phyloP scores from a whole-genome alignment of 2,113 vertebrate genomes.

The Takifugu bimaculatus region DNA sequence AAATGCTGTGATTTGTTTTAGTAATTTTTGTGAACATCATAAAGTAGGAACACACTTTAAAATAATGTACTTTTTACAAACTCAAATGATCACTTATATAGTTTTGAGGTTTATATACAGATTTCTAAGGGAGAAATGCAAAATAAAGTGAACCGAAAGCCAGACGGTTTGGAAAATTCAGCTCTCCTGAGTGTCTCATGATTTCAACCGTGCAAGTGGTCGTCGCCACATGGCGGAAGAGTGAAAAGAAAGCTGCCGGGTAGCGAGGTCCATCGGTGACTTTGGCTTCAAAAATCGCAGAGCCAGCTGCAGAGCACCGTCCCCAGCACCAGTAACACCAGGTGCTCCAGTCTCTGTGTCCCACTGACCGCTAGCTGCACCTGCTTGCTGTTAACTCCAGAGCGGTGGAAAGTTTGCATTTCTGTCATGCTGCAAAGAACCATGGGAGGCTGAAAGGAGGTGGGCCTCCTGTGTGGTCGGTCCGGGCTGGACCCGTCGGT shows the following conservation, averaged over 20 bases:
- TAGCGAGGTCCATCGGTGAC: slow-evolving; percentile 41
- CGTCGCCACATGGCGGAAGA: slow-evolving; percentile 24
- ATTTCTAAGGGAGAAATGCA: slow-evolving; percentile 19
- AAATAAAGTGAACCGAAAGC: slow-evolving; percentile 5
- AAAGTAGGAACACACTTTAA: slow-evolving; percentile 26
- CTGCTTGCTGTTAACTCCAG: slow-evolving; percentile 47
- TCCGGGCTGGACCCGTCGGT: slow-evolving; percentile 85
- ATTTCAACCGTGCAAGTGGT: slow-evolving; percentile 30
- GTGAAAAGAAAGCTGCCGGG: slow-evolving; percentile 41
- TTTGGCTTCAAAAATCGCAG: slow-evolving; percentile 36
- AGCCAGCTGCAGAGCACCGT: slow-evolving; percentile 46
- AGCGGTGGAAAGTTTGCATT: slow-evolving; percentile 1
- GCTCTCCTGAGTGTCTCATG: slow-evolving; percentile 37
- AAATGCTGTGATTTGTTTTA: slow-evolving; percentile 6
- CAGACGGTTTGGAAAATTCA: slow-evolving; percentile 18
- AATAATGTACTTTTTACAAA: slow-evolving; percentile 40
- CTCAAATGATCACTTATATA: slow-evolving; percentile 29
- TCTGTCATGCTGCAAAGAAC: slow-evolving; percentile 70
- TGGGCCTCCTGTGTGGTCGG: slow-evolving; percentile 78
- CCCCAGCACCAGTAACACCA: slow-evolving; percentile 53
- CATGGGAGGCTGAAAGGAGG: slow-evolving; percentile 86
- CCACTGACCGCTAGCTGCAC: slow-evolving; percentile 47
- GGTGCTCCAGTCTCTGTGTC: slow-evolving; percentile 26
- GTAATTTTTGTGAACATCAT: slow-evolving; percentile 14
- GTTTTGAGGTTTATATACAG: slow-evolving; percentile 51